Base-by-base conservation (phyloP, 1,140 invertebrate genomes). In the Hyphantria cunea region DNA sequence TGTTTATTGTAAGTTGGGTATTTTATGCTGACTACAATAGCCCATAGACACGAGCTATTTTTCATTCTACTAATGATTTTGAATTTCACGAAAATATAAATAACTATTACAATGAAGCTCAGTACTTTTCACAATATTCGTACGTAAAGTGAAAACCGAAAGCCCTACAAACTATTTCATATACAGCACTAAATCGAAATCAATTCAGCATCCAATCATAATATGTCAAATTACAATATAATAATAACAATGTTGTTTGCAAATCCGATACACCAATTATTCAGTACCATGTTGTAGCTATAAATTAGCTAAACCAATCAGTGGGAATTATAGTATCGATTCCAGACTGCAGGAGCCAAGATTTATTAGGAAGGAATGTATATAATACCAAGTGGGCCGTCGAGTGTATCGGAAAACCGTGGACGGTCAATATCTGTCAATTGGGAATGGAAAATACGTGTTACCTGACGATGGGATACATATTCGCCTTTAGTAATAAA, bases 351-450 rank as follows among this genome's bases (percentile, higher is more conserved):
- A 37, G 34, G 11, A 11, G 8, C 11, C 34, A 11, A 8, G 34
- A 11, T 10, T 1, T 10, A 2, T 37, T 37, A 37, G 11, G 11
- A 8, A 11, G 34, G 34, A 50, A 15, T 41, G 6, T 52, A 39
- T 39, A 14, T 11, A 6, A 13, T 39, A 17, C 0, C 4, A 15
- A 41, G 17, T 25, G 17, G 5, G 17, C 17, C 5, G 2, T 63
- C 33, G 31, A 59, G 37, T 32, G 32, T 14, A 13, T 34, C 60
- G 32, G 13, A 54, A 37, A 14, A 48, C 49, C 45, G 41, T 47
- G 7, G 39, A 39, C 65, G 67, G 71, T 79, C 72, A 73, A 80
- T 78, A 76, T 73, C 70, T 75, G 74, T 81, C 74, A 69, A 33
- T 33, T 42, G 50, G 50, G 68, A 81, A 79, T 76, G 73, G 66